Percentiles rank a stretch among this genome's conserved stretches.
Conservation (phyloP, 1,140 invertebrate species). For the Brachionus paranguensis region DNA sequence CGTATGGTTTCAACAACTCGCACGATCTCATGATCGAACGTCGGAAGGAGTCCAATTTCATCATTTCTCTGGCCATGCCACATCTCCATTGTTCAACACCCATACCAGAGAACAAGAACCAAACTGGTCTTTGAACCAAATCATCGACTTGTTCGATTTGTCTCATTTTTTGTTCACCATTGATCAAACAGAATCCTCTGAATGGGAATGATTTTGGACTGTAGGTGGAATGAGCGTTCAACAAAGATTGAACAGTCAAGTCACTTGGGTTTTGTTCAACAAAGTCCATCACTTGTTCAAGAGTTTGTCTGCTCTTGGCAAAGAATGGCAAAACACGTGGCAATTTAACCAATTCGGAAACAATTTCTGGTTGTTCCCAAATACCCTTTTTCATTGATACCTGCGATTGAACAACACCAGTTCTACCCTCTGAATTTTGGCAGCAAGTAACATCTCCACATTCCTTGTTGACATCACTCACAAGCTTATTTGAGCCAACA, state of each 20-base stretch:
- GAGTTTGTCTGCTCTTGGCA: background rate
- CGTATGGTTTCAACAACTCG: conserved; percentile 67
- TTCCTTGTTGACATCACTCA: background rate
- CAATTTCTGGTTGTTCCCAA: conserved; percentile 15
- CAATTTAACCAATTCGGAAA: background rate
- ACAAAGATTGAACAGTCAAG: background rate
- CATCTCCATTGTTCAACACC: conserved; percentile 80
- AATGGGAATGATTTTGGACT: background rate
- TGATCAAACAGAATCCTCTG: conserved; percentile 10
- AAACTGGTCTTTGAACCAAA: conserved; percentile 65
- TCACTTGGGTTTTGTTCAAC: conserved; percentile 32
- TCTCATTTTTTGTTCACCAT: conserved; percentile 37
- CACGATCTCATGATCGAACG: conserved; percentile 70
- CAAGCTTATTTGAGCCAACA: background rate
- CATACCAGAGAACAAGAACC: conserved; percentile 93
- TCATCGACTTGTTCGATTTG: conserved; percentile 23
- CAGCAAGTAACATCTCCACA: background rate
- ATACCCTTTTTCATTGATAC: background rate
- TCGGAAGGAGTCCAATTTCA: conserved; percentile 72
- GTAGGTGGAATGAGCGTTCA: conserved; percentile 12
- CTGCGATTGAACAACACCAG: no score
- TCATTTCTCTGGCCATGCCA: conserved; percentile 59
- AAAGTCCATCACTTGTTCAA: background rate
- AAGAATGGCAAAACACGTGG: conserved; percentile 20
- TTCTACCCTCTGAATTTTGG: no score